phyloP scores from a whole-genome alignment of 2,888 invertebrate species.

The Eutolmus rufibarbis region DNA sequence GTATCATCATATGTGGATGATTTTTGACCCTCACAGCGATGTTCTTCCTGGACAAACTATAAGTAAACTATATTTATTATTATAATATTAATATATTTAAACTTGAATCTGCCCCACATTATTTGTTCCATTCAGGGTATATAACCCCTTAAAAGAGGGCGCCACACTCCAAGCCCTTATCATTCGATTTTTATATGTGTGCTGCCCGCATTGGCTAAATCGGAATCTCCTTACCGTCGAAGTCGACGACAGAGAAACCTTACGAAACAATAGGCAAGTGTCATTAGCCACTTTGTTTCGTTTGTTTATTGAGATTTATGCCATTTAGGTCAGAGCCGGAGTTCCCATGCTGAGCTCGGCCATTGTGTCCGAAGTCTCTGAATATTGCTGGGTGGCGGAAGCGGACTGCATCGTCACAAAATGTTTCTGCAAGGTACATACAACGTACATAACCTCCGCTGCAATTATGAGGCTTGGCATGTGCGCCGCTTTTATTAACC shows the following conservation, averaged over 20 bases:
- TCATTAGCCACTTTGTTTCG: neutral
- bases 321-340: neutral
- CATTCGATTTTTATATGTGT: neutral
- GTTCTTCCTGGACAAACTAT: too few relatives aligned
- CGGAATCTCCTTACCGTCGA: neutral
- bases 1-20: too few relatives aligned
- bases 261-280: neutral
- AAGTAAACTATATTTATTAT: too few relatives aligned
- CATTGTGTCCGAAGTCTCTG: neutral
- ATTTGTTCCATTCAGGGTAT: too few relatives aligned
- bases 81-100: too few relatives aligned
- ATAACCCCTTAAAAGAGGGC: neutral
- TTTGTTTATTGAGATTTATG: neutral
- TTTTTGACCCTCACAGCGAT: too few relatives aligned
- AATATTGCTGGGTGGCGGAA: neutral
- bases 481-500: neutral
- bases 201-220: neutral
- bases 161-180: neutral
- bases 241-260: neutral
- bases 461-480: neutral
- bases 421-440: neutral
- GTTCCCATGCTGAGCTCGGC: neutral
- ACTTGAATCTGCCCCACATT: too few relatives aligned
- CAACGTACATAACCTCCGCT: neutral
- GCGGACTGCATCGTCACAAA: neutral